Evolutionary conservation across 2,113 vertebrate species (phyloP), one percentile per base, ranked within the genome.

Genomic region (Epinephelus fuscoguttatus): DNA sequence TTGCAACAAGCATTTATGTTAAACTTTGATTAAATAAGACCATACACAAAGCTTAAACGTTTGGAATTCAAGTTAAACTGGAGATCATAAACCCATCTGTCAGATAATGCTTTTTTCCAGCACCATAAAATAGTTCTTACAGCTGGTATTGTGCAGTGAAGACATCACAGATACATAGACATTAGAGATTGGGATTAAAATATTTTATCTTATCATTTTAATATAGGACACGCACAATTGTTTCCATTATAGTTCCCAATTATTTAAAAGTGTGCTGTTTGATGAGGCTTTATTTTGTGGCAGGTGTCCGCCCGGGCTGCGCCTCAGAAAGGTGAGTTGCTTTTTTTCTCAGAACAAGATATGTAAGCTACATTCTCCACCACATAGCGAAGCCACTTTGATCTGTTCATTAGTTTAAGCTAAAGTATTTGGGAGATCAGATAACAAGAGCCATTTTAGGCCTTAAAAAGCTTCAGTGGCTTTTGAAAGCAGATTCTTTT

Each of bases 401-500:
- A 90, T 90, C 76, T 89, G 84, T 85, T 94, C 87, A 81, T 87
- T 88, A 90, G 84, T 91, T 89, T 78, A 83, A 93, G 78, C 45
- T 57, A 1, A 87, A 88, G 84, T 86, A 88, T 89, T 89, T 56
- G 56, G 52, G 55, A 87, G 92, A 94, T 94, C 94, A 94, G 92
- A 94, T 94, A 94, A 92, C 93, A 88, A 30, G 84, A 89, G 75
- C 18, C 84, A 80, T 84, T 83, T 84, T 76, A 63, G 78, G 81
- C 84, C 84, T 91, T 74, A 90, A 91, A 91, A 93, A 90, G 83
- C 81, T 80, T 84, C 84, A 74, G 80, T 86, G 80, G 84, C 91
- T 90, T 94, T 93, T 94, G 92, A 94, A 94, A 93, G 87, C 81
- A 89, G 88, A 92, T 93, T 94, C 82, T 89, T 90, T 37, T 71